phyloP scores from a whole-genome alignment of 2,113 vertebrate species.

The Centrocercus urophasianus region DNA sequence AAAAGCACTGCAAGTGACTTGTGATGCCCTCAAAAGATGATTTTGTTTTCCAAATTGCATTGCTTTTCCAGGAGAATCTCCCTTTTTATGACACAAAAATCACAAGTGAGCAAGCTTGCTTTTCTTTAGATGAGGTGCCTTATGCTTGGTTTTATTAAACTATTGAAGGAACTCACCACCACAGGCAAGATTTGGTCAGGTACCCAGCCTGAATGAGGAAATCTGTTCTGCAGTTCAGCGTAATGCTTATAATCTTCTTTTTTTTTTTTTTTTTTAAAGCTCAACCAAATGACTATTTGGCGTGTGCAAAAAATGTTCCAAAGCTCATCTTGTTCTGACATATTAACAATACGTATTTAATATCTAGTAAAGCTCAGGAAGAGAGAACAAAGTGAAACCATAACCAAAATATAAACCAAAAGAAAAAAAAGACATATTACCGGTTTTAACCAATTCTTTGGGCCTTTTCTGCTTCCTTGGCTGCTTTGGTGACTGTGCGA shows the following conservation, averaged over 20 bases:
- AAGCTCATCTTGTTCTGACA: background rate
- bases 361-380: background rate
- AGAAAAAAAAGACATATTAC: constrained; percentile 41
- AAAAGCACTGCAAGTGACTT: background rate
- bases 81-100: background rate
- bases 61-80: background rate
- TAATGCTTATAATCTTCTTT: rapidly evolving
- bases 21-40: background rate
- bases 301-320: rapidly evolving
- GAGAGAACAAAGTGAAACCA: background rate
- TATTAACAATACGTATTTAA: rapidly evolving
- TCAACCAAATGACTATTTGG: background rate
- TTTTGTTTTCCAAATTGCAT: background rate
- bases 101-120: rapidly evolving
- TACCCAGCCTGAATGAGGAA: background rate
- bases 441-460: constrained; percentile 71
- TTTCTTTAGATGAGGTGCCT: rapidly evolving
- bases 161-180: background rate
- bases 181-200: background rate
- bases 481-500: constrained; percentile 45
- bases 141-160: background rate
- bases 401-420: background rate
- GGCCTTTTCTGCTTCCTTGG: constrained; percentile 59
- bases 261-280: too few relatives aligned
- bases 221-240: rapidly evolving